Base-by-base conservation (phyloP, 2,113 vertebrate species). In the Origma solitaria region DNA sequence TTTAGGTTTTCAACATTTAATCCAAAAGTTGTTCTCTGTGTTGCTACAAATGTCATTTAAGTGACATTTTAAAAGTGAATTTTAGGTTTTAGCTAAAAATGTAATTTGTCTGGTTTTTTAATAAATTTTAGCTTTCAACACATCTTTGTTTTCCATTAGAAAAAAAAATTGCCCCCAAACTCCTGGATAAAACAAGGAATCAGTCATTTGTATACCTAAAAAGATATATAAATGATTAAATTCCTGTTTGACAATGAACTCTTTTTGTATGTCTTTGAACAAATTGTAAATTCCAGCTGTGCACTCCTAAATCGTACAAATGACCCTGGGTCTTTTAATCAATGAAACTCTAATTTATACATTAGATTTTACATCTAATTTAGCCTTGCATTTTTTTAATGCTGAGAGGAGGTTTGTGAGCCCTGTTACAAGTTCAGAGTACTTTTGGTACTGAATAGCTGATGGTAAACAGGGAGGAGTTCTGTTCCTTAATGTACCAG, bases 81-180 rank as follows among this genome's bases (percentile, higher is more conserved):
- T 71, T 14, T 64, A 35, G 2, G 3, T 31, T 83, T 73, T 27
- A 44, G 18, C 13, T 35, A n/a, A 50, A 50, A 58, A 23, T 19
- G 2, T 11, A 8, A 4, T 40, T 23, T 40, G 2, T 14, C 4
- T 22, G 30, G 3, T 8, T 71, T 61, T 56, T 19, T 1, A 22
- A 33, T 62, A 69, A 31, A n/a, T 37, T 28, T 76, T 22, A 42
- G 5, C 7, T 80, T 89, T 76, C 17, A 45, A 28, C 4, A 83
- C 40, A 58, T 62, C 13, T 30, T 25, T 75, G 3, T 44, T 75
- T 76, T 62, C 25, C 13, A 14, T 42, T 56, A 12, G 3, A 44
- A 71, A 70, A 86, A 54, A 38, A 24, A 37, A 13, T 30, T 70
- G 3, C 1, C 18, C 7, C 2, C 10, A 65, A 38, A 47, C 51